These are phyloP conservation scores for Trachelus troglodyta DNA, from an alignment of 2,888 invertebrate genomes.

Conservation along the genomic window DNA sequence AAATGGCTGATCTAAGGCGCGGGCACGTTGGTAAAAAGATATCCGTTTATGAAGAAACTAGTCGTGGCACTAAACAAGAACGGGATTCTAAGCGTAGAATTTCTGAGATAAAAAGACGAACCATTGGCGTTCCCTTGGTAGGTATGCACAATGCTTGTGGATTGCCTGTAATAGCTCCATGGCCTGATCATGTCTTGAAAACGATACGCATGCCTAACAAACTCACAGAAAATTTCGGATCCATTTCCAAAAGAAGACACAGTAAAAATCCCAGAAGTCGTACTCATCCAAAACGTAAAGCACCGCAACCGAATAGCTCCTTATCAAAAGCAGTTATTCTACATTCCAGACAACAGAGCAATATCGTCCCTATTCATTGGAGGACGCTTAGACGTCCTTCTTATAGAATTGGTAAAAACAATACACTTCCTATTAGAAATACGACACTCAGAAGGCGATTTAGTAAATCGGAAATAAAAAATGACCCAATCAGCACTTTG, in stretches of 20 bases:
- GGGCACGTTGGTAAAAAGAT: slow-evolving; percentile 57
- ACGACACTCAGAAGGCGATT: slow-evolving; percentile 5
- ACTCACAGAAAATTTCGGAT: slow-evolving; percentile 11
- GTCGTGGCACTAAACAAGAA: slow-evolving; percentile 24
- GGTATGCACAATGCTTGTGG: slow-evolving; percentile 61
- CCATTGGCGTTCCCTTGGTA: slow-evolving; percentile 59
- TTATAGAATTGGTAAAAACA: slow-evolving; percentile 35
- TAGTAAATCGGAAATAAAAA: background rate
- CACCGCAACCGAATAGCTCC: slow-evolving; percentile 7
- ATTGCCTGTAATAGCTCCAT: slow-evolving; percentile 49
- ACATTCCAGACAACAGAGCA: background rate
- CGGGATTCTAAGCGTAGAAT: slow-evolving; percentile 11
- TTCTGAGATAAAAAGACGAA: slow-evolving; percentile 33
- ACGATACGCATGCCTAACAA: slow-evolving; percentile 19
- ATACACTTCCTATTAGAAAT: slow-evolving; percentile 33
- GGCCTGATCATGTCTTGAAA: slow-evolving; percentile 29
- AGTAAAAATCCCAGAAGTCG: slow-evolving; percentile 6
- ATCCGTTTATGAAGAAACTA: slow-evolving; percentile 55
- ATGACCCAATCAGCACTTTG: slow-evolving; percentile 9
- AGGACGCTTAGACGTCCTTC: slow-evolving; percentile 35
- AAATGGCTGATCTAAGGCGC: slow-evolving; percentile 31
- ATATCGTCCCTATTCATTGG: background rate
- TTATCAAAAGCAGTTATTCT: background rate
- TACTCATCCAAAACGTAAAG: slow-evolving; percentile 20
- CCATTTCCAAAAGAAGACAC: slow-evolving; percentile 4